Conservation (phyloP, 2,113 vertebrate species). For the Semnornis frantzii region DNA sequence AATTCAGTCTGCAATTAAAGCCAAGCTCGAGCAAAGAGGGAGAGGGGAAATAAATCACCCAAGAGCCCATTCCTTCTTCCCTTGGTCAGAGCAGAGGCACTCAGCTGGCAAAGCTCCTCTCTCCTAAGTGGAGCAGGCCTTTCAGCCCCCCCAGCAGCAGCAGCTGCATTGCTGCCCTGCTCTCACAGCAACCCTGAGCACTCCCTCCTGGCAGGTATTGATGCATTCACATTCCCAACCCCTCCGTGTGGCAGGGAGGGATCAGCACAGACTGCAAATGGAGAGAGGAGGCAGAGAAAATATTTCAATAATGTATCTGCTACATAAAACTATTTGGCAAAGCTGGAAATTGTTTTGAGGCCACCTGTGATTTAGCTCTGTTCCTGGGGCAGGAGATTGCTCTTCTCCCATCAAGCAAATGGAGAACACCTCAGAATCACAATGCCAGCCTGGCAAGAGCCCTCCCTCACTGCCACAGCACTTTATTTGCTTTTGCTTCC, state of each 20-base stretch:
- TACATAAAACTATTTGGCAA: neutral
- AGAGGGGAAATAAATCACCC: too few species aligned
- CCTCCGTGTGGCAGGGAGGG: neutral
- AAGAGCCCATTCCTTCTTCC: neutral
- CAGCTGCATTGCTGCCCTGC: neutral
- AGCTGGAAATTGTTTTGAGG: neutral
- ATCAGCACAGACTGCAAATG: neutral
- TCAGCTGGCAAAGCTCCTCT: neutral
- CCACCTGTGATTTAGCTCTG: neutral
- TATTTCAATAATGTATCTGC: neutral
- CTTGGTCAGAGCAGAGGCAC: neutral
- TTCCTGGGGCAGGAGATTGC: neutral
- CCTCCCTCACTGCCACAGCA: neutral
- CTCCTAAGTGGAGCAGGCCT: neutral
- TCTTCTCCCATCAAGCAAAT: neutral
- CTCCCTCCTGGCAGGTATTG: neutral
- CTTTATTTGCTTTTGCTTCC: neutral
- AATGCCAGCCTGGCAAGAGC: neutral
- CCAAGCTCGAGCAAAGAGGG: accelerated
- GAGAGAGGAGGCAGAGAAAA: neutral
- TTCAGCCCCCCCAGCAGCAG: neutral
- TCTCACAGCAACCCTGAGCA: neutral
- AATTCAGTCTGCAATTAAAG: neutral
- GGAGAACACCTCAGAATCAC: neutral
- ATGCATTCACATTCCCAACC: neutral